Base-by-base conservation (phyloP, 2,113 vertebrate genomes). In the Neofelis nebulosa region DNA sequence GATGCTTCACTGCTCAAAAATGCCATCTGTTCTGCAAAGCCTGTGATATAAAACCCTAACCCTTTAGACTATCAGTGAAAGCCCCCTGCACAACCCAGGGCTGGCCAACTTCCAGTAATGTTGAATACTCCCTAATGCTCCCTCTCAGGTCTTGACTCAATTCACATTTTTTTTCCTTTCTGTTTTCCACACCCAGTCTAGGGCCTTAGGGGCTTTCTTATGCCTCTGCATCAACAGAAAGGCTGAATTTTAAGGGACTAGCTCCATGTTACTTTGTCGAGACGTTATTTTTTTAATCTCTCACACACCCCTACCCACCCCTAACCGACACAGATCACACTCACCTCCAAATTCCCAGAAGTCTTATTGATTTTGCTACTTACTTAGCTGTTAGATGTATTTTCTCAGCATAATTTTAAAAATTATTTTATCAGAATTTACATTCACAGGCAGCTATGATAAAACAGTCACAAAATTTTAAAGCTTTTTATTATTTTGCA, bases 251-350 rank as follows among this genome's bases (percentile, higher is more conserved):
- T 18, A 33, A 93, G 63, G 6, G 29, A 33, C 16, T 2, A 2
- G 14, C 29, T 84, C 45, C 27, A 29, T 7, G 2, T 1, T 14
- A 8, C 5, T 38, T 61, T n/a, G 4, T 61, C 19, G n/a, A 29
- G 14, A 13, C 25, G 7, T 9, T 12, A 11, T 38, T 19, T 55
- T 76, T 21, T 71, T 66, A 21, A 52, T 55, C 48, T 12, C 11
- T 5, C 45, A 21, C 5, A 23, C 0, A 45, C 1, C 8, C 0
- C n/a, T 0, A 12, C 3, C 52, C 29, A 55, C 27, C 7, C 36
- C 29, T 19, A 29, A 13, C 2, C 8, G 31, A 23, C 19, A 14
- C 38, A 90, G 18, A 25, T 29, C 25, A 38, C 10, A 18, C 4
- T 66, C 25, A 57, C 2, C n/a, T 69, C 31, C 36, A 48, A 31